Evolutionary conservation across 2,888 invertebrate species (phyloP), one percentile per base, ranked within the genome.

Genomic region (Tethea ocularis): DNA sequence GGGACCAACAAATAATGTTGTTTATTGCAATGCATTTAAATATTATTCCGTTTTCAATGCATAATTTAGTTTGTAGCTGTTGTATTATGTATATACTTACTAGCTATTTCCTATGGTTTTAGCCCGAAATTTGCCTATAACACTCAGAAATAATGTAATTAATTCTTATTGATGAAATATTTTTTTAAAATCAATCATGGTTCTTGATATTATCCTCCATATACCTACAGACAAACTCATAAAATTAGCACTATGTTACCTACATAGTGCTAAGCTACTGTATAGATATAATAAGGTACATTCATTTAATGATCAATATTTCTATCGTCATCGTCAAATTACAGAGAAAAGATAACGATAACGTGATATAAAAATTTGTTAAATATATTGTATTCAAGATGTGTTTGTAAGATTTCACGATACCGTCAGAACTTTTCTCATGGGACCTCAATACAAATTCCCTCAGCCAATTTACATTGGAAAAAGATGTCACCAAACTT

Each of bases 391-490:
- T 51, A 29, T 23, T 58, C 20, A 56, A 58, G 59, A 57, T 58
- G 63, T 57, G 56, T 63, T 59, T 51, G 56, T 17, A 63, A 62
- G 17, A 51, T 58, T 59, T 60, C 60, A 13, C 20, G 22, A 20
- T 20, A 1, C 60, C 55, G 56, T 61, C 59, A 58, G 59, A 61
- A 58, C 64, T 61, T 71, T 73, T 59, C 80, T 59, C 74, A 64
- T 61, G 82, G 82, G 84, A 72, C 77, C 78, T 70, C 66, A 72
- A 78, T 70, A 77, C 71, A 76, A 82, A 80, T 72, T 82, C 80
- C 84, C 85, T 75, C 63, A 76, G 63, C 76, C 80, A 84, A 86
- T 86, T 80, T 83, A 68, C 77, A 78, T 72, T 69, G 57, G 61
- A 53, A 72, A 70, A 64, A 65, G 67, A 77, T 71, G 74, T 75